Base-by-base conservation (phyloP, 2,888 invertebrate species). In the Dynastes hyllus region DNA sequence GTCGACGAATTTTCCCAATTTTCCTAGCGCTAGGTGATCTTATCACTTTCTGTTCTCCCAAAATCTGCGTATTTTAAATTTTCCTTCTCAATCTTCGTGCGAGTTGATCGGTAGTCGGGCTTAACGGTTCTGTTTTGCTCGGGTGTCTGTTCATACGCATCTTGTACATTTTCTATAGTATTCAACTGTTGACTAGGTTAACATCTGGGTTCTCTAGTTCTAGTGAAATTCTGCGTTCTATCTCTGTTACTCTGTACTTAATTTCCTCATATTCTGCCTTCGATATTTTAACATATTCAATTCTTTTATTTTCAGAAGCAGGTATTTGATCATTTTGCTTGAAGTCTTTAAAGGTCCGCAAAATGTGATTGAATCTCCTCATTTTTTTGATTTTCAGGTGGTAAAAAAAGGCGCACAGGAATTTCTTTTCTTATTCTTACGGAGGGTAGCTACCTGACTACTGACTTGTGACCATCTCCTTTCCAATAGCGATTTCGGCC, bases 11-110 rank as follows among this genome's bases (percentile, higher is more conserved):
- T 8, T 92, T 92, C 27, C 95, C 95, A 79, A 95, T 96, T 91
- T 95, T 95, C 73, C 95, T 90, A 1, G 95, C 95, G 86, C 95
- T 95, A 0, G 95, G 96, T 0, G 95, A 95, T 81, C 95, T 89
- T 80, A 95, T 94, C 6, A 95, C 91, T 85, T 93, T 93, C 73
- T 93, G 91, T 84, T 95, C 94, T 51, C 91, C 90, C n/a, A n/a
- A 79, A 93, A 94, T 65, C 93, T 92, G 78, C 95, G 90, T 78
- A 95, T 95, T 86, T 94, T 94, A 65, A 95, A 87, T 86, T 95
- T 86, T 95, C 95, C 84, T 92, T 92, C 94, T 94, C 61, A 95
- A 88, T 79, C 93, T 90, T 79, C 92, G 92, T 2, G 95, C 95
- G 80, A 95, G 88, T 81, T 94, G 92, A 84, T 95, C 95, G 0